A percentile compares a stretch with the other conserved stretches of the same genome.
These are phyloP conservation scores for Hemiprocne comata DNA, from an alignment of 2,113 vertebrate species.

Conservation along the genomic window DNA sequence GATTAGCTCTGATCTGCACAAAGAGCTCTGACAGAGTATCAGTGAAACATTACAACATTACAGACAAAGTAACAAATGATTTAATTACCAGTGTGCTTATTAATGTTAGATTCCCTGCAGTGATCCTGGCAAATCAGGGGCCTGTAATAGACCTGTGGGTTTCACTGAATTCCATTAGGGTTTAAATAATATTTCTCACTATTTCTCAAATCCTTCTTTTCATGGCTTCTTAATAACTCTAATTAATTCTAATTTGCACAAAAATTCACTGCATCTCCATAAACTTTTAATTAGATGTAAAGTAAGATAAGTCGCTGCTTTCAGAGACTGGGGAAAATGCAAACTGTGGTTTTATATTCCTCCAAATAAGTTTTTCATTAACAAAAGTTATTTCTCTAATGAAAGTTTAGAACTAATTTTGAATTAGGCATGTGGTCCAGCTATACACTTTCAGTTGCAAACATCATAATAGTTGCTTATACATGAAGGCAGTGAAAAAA, in stretches of 20 bases:
- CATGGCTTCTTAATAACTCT: conserved; percentile 84
- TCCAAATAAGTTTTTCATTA: conserved; percentile 73
- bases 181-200: conserved; percentile 89
- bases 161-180: conserved; percentile 88
- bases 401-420: conserved; percentile 71
- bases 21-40: conserved; percentile 86
- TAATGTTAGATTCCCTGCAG: conserved; percentile 88
- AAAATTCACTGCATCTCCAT: conserved; percentile 81
- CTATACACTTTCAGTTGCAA: conserved; percentile 64
- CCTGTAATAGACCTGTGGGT: conserved; percentile 86
- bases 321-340: conserved; percentile 68
- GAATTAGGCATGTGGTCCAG: conserved; percentile 66
- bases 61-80: conserved; percentile 88
- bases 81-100: conserved; percentile 88
- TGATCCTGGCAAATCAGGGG: conserved; percentile 85
- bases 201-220: conserved; percentile 86
- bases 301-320: conserved; percentile 78
- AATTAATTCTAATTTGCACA: conserved; percentile 86
- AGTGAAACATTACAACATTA: conserved; percentile 88
- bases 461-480: conserved; percentile 73
- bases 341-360: conserved; percentile 61
- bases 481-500: conserved; percentile 63
- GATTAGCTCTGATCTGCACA: conserved; percentile 94
- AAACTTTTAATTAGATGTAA: conserved; percentile 85
- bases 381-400: conserved; percentile 68